Base-by-base conservation (phyloP, 2,113 vertebrate genomes). In the Solenodon paradoxus region DNA sequence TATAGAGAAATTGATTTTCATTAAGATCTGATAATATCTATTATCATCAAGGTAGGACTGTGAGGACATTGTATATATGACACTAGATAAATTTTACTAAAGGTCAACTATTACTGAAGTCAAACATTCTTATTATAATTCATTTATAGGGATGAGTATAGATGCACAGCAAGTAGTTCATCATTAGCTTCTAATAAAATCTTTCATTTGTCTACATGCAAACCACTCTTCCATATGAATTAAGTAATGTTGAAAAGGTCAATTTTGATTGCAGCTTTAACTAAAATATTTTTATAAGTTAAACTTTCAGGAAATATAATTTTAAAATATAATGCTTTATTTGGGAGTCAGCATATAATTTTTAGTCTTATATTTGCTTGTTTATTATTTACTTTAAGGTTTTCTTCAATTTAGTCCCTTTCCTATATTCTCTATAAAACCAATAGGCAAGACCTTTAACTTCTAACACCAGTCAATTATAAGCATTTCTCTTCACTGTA, bases 1-100 rank as follows among this genome's bases (percentile, higher is more conserved):
- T 98, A 97, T 19, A 57, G 42, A 17, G 9, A 96, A 94, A 97
- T 97, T 97, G 88, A 93, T 95, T 97, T 98, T 98, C 91, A 96
- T 97, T 98, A 97, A 96, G 77, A 51, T 95, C 55, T 93, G 32
- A 86, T 95, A 86, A 90, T 66, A 82, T 89, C 49, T 94, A 66
- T 85, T 84, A 30, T 94, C 85, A 80, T 94, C 63, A 72, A 42
- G 10, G 26, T 77, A 57, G 1, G 22, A 89, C 69, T 89, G 20
- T 55, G 42, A 93, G 32, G 30, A 51, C 59, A 92, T 45, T 93
- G 16, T 82, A 12, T 87, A n/a, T 24, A 87, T 79, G 47, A 90
- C 51, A 47, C 30, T 64, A 89, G 38, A 51, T 75, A 84, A 96
- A 94, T 45, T 79, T 94, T 64, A 93, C 11, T 83, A 57, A 89